Base-by-base conservation (phyloP, 2,888 invertebrate species). In the Andrena bucephala region DNA sequence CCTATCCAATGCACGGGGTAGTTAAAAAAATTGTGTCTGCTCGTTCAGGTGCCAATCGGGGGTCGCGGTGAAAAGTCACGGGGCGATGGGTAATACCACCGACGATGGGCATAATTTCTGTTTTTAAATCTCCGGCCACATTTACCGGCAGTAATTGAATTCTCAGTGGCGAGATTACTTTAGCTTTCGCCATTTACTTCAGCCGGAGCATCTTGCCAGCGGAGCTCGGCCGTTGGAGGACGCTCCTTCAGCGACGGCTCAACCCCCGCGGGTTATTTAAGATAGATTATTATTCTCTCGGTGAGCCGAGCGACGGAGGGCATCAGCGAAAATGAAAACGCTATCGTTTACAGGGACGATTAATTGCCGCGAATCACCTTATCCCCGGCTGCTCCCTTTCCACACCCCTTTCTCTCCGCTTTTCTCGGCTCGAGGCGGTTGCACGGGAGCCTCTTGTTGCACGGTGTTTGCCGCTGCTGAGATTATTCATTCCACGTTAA, bases 321-420 rank as follows among this genome's bases (percentile, higher is more conserved):
- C 89, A 92, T 92, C 91, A 91, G 92, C 92, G 91, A 92, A 92
- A 93, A 92, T 92, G 93, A 93, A 93, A 93, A 93, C 89, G 92
- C 91, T 91, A 89, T 91, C 93, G 91, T 92, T 93, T 92, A 91
- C 92, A 90, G 87, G 85, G 87, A 88, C 57, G 87, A 92, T 92
- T 92, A 92, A 93, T 92, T 92, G 89, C 87, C 88, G 84, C 83
- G 86, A 91, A 90, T 91, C 89, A 86, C 86, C 89, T 91, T 90
- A 88, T 82, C 68, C 77, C 29, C 10, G 72, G 13, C 42, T 54
- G 24, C 60, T 13, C 3, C 57, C 63, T 68, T 48, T 42, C 24
- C 60, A 2, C 62, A n/a, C 20, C 78, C 73, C 59, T 75, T 74
- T 66, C 66, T 48, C 33, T 24, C 10, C 2, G 50, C 73, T 57